phyloP scores from a whole-genome alignment of 2,888 invertebrate species.

The Ophion obscuratus region DNA sequence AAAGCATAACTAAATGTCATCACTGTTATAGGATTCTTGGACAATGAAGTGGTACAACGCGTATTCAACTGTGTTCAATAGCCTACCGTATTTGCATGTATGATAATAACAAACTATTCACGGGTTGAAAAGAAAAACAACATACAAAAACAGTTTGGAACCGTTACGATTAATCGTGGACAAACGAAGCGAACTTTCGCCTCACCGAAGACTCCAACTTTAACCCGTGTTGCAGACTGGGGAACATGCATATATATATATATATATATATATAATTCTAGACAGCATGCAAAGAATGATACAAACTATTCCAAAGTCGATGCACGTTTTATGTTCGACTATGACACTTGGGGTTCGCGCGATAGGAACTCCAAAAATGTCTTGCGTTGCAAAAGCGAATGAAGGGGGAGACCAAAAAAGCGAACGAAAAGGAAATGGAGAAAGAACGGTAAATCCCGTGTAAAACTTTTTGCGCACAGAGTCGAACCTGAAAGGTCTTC shows the following conservation, averaged over 20 bases:
- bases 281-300: conserved; percentile 37
- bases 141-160: conserved; percentile 4
- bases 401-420: conserved; percentile 9
- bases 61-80: conserved; percentile 43
- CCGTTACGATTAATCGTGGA: neutral
- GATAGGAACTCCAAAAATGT: conserved; percentile 57
- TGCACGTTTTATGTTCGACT: conserved; percentile 65
- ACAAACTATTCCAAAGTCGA: conserved; percentile 55
- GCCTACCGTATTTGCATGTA: conserved; percentile 47
- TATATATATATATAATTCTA: neutral
- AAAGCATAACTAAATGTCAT: conserved; percentile 1
- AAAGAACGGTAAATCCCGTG: conserved; percentile 65
- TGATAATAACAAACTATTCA: neutral
- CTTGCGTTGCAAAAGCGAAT: conserved; percentile 34
- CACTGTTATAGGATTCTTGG: conserved; percentile 10
- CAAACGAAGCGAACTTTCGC: neutral
- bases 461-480: conserved; percentile 64
- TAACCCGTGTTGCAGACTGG: neutral
- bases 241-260: neutral
- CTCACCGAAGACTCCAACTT: conserved; percentile 19
- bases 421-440: neutral
- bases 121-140: neutral
- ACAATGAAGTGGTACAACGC: conserved; percentile 45
- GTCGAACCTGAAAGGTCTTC: conserved; percentile 58
- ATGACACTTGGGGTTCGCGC: conserved; percentile 60